A percentile compares a stretch with the other conserved stretches of the same genome.
These are phyloP conservation scores for Tetragonula carbonaria DNA, from an alignment of 2,888 invertebrate genomes.

Conservation along the genomic window DNA sequence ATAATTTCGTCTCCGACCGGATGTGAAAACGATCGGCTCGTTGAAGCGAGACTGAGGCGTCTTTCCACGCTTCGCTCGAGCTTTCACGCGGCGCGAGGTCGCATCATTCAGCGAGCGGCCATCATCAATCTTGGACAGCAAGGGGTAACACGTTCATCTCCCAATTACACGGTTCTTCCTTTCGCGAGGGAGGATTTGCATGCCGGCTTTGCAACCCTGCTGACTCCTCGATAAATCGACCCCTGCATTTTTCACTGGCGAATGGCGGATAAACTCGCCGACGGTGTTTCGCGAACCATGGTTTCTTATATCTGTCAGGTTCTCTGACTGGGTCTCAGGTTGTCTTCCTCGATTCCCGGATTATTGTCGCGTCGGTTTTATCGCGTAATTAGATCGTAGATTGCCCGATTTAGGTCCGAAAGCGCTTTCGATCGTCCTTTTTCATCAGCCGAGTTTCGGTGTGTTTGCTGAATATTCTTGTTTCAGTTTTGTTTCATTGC, in stretches of 20 bases:
- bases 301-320: not conserved
- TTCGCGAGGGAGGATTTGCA: slow-evolving; percentile 64
- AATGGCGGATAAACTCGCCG: slow-evolving; percentile 1
- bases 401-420: not conserved
- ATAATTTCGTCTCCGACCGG: slow-evolving; percentile 65
- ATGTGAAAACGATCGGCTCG: slow-evolving; percentile 41
- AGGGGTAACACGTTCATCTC: slow-evolving; percentile 71
- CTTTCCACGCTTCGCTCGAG: slow-evolving; percentile 44
- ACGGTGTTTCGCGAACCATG: not conserved
- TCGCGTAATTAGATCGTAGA: not conserved
- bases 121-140: slow-evolving; percentile 70
- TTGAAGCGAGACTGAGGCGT: slow-evolving; percentile 51
- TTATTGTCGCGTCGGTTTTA: not conserved
- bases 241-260: slow-evolving; percentile 10
- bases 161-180: slow-evolving; percentile 69
- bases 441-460: too few relatives aligned
- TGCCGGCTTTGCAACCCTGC: slow-evolving; percentile 27
- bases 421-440: not conserved
- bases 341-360: too few relatives aligned
- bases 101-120: slow-evolving; percentile 50
- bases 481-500: too few relatives aligned
- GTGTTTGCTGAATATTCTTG: too few relatives aligned
- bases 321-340: not conserved
- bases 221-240: slow-evolving; percentile 62
- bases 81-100: not conserved